These are phyloP conservation scores for Dermatemys mawii DNA, from an alignment of 2,113 vertebrate species.

Conservation along the genomic window DNA sequence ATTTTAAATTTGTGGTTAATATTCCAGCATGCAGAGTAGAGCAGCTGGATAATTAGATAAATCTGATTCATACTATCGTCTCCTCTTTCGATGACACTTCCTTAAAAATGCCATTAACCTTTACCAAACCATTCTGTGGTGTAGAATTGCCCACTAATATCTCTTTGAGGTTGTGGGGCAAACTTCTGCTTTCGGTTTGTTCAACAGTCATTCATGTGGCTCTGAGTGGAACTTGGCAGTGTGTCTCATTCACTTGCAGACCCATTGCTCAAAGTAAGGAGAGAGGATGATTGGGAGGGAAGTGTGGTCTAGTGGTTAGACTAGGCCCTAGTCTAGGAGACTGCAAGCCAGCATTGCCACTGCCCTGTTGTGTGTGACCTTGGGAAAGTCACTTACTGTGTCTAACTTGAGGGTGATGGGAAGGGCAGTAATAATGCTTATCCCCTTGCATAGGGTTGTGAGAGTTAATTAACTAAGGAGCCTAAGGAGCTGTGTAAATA, in stretches of 20 bases:
- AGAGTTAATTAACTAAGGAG: background rate
- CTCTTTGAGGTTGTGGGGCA: background rate
- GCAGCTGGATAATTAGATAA: constrained; percentile 11
- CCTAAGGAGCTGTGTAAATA: background rate
- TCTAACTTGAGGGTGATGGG: background rate
- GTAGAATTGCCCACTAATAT: background rate
- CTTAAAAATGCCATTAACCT: background rate
- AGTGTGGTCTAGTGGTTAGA: background rate
- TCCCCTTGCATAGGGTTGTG: background rate
- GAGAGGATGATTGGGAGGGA: background rate
- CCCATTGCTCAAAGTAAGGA: background rate
- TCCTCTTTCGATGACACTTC: background rate
- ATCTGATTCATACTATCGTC: too few species aligned
- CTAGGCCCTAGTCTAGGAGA: too few species aligned
- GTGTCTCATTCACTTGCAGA: background rate
- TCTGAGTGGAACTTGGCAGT: background rate
- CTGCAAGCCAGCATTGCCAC: background rate
- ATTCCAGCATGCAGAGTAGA: background rate
- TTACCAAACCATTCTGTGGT: background rate
- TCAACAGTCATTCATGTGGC: background rate
- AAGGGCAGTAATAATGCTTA: background rate
- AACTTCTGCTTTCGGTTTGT: background rate
- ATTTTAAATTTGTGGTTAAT: constrained; percentile 40
- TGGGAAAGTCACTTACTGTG: background rate
- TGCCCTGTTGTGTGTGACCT: constrained; percentile 23